A percentile compares a stretch with the other conserved stretches of the same genome.
Conservation (phyloP, 2,888 invertebrate genomes). For the Volucella bombylans region DNA sequence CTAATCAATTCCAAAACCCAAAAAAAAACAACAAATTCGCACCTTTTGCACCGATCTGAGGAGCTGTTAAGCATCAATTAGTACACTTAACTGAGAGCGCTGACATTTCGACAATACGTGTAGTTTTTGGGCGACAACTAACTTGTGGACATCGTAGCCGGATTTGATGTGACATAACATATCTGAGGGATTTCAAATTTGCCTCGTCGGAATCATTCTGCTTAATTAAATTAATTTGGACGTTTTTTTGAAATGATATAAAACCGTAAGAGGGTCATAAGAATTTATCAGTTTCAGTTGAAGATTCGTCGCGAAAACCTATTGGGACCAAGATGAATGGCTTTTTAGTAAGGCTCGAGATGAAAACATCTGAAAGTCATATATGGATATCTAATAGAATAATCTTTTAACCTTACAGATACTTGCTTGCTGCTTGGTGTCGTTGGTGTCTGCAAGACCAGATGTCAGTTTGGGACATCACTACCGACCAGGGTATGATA, state of each 20-base stretch:
- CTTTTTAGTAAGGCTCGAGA: slow-evolving; percentile 77
- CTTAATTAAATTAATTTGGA: slow-evolving; percentile 43
- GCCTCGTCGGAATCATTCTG: slow-evolving; percentile 32
- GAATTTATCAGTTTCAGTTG: slow-evolving; percentile 57
- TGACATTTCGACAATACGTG: slow-evolving; percentile 44
- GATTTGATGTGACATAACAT: slow-evolving; percentile 46
- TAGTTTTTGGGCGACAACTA: slow-evolving; percentile 24
- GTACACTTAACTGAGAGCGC: slow-evolving; percentile 47
- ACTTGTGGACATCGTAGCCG: slow-evolving; percentile 31
- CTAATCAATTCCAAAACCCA: slow-evolving; percentile 22
- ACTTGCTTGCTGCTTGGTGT: slow-evolving; percentile 76
- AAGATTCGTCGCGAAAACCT: slow-evolving; percentile 40
- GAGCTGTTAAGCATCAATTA: slow-evolving; percentile 55
- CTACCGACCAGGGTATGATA: slow-evolving; percentile 77
- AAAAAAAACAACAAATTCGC: slow-evolving; percentile 46
- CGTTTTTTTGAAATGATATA: slow-evolving; percentile 43
- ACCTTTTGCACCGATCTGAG: slow-evolving; percentile 26
- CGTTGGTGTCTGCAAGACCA: slow-evolving; percentile 76
- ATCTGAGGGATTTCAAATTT: slow-evolving; percentile 24
- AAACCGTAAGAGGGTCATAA: slow-evolving; percentile 40
- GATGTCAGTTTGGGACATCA: slow-evolving; percentile 79
- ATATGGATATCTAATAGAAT: neutral
- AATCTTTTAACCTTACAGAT: slow-evolving; percentile 72
- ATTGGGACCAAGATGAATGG: slow-evolving; percentile 76
- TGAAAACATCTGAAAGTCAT: neutral